Conservation (phyloP, 2,888 invertebrate genomes). For the Trachelus troglodyta region DNA sequence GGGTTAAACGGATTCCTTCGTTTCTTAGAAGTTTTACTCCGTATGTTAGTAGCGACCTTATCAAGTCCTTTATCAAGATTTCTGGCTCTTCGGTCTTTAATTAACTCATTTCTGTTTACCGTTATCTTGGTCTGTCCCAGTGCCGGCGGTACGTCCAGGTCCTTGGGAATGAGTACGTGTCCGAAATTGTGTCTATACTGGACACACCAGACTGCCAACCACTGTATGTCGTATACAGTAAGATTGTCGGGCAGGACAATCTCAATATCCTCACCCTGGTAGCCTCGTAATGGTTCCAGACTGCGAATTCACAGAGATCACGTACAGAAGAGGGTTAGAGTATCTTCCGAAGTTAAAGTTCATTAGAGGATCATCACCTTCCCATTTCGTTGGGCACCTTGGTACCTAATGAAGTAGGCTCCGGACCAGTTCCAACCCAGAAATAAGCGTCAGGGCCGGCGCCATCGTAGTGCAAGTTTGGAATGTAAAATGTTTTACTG, state of each 20-base stretch:
- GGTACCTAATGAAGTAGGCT: slow-evolving; percentile 83
- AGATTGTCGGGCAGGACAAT: slow-evolving; percentile 86
- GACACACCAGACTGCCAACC: slow-evolving; percentile 94
- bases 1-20: background rate
- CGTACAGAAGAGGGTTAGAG: background rate
- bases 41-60: background rate
- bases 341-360: background rate
- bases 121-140: slow-evolving; percentile 91
- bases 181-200: slow-evolving; percentile 91
- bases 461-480: slow-evolving; percentile 92
- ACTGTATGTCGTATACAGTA: slow-evolving; percentile 91
- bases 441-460: slow-evolving; percentile 93
- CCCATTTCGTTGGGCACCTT: slow-evolving; percentile 93
- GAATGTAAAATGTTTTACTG: slow-evolving; percentile 91
- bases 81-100: slow-evolving; percentile 1
- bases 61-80: background rate
- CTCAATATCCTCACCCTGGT: slow-evolving; percentile 93
- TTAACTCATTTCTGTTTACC: slow-evolving; percentile 70
- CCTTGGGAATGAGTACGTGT: slow-evolving; percentile 87
- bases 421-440: slow-evolving; percentile 91
- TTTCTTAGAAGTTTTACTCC: background rate
- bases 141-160: slow-evolving; percentile 90
- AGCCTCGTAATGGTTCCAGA: slow-evolving; percentile 81
- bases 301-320: slow-evolving; percentile 59
- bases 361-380: slow-evolving; percentile 65